Evolutionary conservation across 35 echinoderm and acorn worm genomes (phyloP).

Genomic region (Chiridota heheva): DNA sequence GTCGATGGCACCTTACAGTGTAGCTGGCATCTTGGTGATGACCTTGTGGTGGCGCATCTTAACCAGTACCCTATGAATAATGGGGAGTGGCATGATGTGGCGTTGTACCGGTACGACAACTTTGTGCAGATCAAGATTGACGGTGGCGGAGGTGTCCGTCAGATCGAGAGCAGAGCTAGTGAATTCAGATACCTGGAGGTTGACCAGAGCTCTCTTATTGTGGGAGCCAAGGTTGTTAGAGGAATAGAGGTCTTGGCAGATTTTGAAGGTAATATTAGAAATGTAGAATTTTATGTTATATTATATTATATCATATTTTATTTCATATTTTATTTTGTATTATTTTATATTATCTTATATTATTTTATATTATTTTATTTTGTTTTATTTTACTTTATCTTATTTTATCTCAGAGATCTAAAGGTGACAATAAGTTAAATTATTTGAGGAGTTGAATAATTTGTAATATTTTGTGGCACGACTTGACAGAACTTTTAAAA

Average conservation of each 20-base stretch:
- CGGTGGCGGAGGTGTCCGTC: slow-evolving; percentile 83
- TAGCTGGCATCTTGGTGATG: slow-evolving; percentile 86
- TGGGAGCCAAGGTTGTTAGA: slow-evolving; percentile 63
- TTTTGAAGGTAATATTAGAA: slow-evolving; percentile 75
- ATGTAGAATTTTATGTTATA: not conserved
- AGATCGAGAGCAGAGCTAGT: slow-evolving; percentile 78
- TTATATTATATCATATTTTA: too few relatives aligned
- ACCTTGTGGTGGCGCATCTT: slow-evolving; percentile 39
- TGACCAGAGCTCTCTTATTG: slow-evolving; percentile 50
- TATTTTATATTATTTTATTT: too few relatives aligned
- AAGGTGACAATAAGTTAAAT: too few relatives aligned
- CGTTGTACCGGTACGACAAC: slow-evolving; percentile 84
- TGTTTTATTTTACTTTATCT: too few relatives aligned
- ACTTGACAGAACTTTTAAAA: too few relatives aligned
- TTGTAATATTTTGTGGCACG: too few relatives aligned
- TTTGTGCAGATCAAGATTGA: slow-evolving; percentile 80
- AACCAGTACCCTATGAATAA: slow-evolving; percentile 74
- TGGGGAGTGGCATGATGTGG: slow-evolving; percentile 85
- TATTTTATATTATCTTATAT: too few relatives aligned
- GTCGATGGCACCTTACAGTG: slow-evolving; percentile 49
- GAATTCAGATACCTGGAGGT: slow-evolving; percentile 52
- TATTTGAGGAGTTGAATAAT: too few relatives aligned
- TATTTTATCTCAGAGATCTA: too few relatives aligned
- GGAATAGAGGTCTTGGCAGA: slow-evolving; percentile 55
- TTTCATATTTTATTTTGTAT: too few relatives aligned